Conservation (phyloP, 2,888 invertebrate genomes). For the Scaptomyza caliginosa region DNA sequence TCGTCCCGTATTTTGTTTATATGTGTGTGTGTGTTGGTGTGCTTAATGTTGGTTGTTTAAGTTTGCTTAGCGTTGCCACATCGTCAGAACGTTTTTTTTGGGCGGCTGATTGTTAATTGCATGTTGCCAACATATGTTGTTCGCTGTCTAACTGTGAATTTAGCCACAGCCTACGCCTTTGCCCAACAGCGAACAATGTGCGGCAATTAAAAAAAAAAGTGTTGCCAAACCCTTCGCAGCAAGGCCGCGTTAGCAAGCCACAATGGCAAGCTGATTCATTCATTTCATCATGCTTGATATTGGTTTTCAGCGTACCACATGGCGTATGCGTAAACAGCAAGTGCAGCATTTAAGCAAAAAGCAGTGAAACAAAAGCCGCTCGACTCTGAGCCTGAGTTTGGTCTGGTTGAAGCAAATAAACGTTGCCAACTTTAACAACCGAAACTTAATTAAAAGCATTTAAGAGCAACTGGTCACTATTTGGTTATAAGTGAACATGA, state of each 20-base stretch:
- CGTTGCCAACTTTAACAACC: too few relatives aligned
- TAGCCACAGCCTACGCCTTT: background rate
- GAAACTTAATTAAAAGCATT: too few relatives aligned
- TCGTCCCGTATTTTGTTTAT: conserved; percentile 28
- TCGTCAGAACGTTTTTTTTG: conserved; percentile 31
- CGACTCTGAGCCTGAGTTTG: too few relatives aligned
- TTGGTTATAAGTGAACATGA: too few relatives aligned
- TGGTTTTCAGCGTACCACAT: conserved; percentile 52
- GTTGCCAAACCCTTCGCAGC: conserved; percentile 43
- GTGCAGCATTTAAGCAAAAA: too few relatives aligned
- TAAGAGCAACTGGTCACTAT: too few relatives aligned
- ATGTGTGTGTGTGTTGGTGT: background rate
- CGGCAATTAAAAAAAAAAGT: conserved; percentile 70
- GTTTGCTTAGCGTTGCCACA: conserved; percentile 48
- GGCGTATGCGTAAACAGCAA: conserved; percentile 76
- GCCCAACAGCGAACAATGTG: conserved; percentile 4
- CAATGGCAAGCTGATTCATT: conserved; percentile 30
- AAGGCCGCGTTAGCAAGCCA: conserved; percentile 28
- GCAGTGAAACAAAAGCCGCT: too few relatives aligned
- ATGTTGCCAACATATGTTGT: conserved; percentile 68
- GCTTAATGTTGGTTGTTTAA: background rate
- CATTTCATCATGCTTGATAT: background rate
- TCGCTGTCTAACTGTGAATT: conserved; percentile 47
- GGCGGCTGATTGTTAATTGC: conserved; percentile 71
- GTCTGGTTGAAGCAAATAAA: too few relatives aligned